Evolutionary conservation across 2,888 invertebrate species (phyloP), one percentile per base, ranked within the genome.

Genomic region (Augiades crinisus): DNA sequence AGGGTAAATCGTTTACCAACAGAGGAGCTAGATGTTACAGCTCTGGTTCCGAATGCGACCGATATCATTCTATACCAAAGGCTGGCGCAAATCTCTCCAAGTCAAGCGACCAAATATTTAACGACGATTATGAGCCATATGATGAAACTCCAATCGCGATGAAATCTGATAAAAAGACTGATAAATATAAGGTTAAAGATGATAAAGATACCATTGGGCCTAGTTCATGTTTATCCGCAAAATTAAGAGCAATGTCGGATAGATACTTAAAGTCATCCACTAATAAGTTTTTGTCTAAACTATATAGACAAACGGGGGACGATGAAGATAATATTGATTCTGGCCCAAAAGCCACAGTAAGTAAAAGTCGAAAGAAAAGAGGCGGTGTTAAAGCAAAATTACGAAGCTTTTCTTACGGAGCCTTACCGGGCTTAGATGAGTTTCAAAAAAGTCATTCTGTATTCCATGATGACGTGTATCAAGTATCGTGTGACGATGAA

Each of bases 401-500:
- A 55, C 88, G 94, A 30, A 94, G 94, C 70, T 94, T 94, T 72
- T 94, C 94, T 0, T 94, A 94, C 64, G 94, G 95, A 1, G 93
- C 94, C 6, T 77, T 94, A 54, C 94, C 94, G 0, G 94, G 94
- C 0, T 78, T 94, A 58, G 94, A 94, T 59, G 94, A 94, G 67
- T 92, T 94, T 59, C 92, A 93, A 65, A 91, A 90, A 67, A 84
- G 79, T 34, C 90, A 91, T 56, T 91, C 93, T 1, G 83, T 93
- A 6, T 93, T 92, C 70, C 92, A 92, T 57, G 92, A 93, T 60
- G 91, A 92, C 33, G 81, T 87, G 8, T 85, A 89, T 58, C 83
- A 85, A 60, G 78, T 81, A 41, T 81, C 84, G 8, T 90, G 88
- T 65, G 89, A 90, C 55, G 90, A 91, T 65, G 91, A 91, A 71